Percentiles rank a stretch among this genome's conserved stretches.
phyloP scores from a whole-genome alignment of 2,797 vertebrate genomes.

The Chrosomus eos region DNA sequence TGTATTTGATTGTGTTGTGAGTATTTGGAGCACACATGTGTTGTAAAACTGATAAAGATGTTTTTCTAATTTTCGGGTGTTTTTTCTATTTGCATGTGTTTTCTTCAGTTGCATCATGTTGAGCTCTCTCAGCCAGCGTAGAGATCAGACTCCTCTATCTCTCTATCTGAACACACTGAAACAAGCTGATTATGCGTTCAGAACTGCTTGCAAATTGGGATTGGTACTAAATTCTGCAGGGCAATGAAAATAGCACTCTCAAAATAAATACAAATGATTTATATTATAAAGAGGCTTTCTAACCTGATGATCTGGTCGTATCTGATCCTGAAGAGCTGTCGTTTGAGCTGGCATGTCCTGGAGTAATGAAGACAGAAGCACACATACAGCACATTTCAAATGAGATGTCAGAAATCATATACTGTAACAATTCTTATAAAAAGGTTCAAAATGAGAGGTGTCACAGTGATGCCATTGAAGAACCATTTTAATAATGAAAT shows the following conservation, averaged over 20 bases:
- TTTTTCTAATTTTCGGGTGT: no score
- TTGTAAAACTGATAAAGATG: no score
- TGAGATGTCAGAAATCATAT: not conserved
- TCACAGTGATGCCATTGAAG: not conserved
- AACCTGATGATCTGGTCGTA: not conserved
- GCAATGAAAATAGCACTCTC: not conserved
- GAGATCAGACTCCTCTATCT: no score
- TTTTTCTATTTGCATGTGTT: no score
- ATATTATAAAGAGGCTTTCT: not conserved
- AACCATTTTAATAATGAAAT: not conserved
- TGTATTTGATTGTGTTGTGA: no score
- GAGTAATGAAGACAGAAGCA: not conserved
- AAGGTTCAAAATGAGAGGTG: not conserved
- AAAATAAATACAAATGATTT: not conserved
- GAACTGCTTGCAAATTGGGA: not conserved
- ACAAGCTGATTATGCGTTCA: not conserved
- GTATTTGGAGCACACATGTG: no score
- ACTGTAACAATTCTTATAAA: not conserved
- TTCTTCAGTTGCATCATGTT: no score
- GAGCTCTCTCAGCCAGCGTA: no score
- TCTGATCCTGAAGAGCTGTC: not conserved
- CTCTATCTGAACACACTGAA: not conserved
- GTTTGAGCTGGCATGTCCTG: accelerated
- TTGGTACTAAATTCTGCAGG: not conserved
- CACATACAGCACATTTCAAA: not conserved